Evolutionary conservation across 2,797 vertebrate species (phyloP).

Genomic region (Amniataba percoides): DNA sequence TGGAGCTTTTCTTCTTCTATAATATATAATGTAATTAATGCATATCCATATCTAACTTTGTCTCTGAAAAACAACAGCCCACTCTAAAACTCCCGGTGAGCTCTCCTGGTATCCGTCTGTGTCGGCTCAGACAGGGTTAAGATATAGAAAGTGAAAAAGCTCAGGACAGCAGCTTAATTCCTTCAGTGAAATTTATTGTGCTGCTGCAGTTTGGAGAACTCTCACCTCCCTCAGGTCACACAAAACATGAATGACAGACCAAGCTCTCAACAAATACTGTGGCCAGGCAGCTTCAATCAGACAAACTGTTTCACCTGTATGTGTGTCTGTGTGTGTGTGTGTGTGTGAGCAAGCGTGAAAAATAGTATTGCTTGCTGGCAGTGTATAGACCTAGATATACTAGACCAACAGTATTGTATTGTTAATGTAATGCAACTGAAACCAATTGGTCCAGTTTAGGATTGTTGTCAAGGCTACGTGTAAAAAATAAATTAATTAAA

Average conservation of each 20-base stretch:
- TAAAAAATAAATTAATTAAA: neutral
- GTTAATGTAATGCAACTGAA: slow-evolving; percentile 8
- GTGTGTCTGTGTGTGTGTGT: slow-evolving; percentile 21
- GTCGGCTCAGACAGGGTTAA: slow-evolving; percentile 5
- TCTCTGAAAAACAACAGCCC: neutral
- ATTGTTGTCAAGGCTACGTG: slow-evolving; percentile 32
- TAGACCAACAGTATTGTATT: neutral
- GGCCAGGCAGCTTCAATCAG: slow-evolving; percentile 37
- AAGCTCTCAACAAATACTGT: slow-evolving; percentile 50
- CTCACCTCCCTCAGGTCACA: slow-evolving; percentile 43
- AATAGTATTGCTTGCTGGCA: neutral
- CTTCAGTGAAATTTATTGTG: slow-evolving; percentile 45
- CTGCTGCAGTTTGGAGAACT: slow-evolving; percentile 38
- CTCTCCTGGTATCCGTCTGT: slow-evolving; percentile 8
- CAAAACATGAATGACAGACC: slow-evolving; percentile 52
- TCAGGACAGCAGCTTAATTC: slow-evolving; percentile 44
- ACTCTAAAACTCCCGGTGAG: neutral
- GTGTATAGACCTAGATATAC: neutral
- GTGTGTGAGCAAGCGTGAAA: neutral
- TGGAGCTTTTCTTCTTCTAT: neutral
- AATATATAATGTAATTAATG: neutral
- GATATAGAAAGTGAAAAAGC: slow-evolving; percentile 33
- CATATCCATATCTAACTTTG: neutral
- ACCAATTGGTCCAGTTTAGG: slow-evolving; percentile 7
- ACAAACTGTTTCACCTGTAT: slow-evolving; percentile 27